A percentile compares a stretch with the other conserved stretches of the same genome.
These are phyloP conservation scores for Acrocephalus scirpaceus DNA, from an alignment of 2,797 vertebrate species.

Conservation along the genomic window DNA sequence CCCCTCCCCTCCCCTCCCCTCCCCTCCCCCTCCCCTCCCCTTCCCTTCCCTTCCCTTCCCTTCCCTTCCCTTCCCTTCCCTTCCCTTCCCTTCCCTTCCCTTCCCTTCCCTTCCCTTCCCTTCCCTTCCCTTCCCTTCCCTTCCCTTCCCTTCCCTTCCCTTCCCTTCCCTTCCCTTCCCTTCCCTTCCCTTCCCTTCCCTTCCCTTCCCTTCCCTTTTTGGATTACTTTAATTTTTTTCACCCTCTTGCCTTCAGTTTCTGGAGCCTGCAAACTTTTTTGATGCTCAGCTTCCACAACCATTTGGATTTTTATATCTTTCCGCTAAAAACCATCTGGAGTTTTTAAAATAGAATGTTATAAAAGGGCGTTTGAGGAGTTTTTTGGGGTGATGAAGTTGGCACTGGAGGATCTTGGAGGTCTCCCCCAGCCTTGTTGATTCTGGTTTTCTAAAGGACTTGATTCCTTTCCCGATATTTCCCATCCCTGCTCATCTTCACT, in stretches of 20 bases:
- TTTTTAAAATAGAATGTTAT: fast-evolving
- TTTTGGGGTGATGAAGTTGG: background rate
- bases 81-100: too few relatives aligned
- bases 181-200: too few relatives aligned
- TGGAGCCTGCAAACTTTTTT: background rate
- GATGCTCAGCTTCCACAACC: background rate
- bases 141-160: too few relatives aligned
- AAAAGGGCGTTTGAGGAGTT: background rate
- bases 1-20: too few relatives aligned
- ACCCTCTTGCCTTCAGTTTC: background rate
- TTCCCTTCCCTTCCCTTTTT: background rate
- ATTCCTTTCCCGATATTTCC: background rate
- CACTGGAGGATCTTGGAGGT: background rate
- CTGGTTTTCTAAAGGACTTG: background rate
- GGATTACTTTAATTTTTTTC: background rate
- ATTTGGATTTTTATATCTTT: background rate
- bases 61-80: too few relatives aligned
- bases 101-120: too few relatives aligned
- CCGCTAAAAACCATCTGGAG: background rate
- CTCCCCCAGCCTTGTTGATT: background rate
- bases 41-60: background rate
- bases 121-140: background rate
- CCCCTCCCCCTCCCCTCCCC: too few relatives aligned
- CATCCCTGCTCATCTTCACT: background rate
- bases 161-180: too few relatives aligned